Percentiles rank a stretch among this genome's conserved stretches.
Conservation (phyloP, 2,113 vertebrate species). For the Mobula birostris region DNA sequence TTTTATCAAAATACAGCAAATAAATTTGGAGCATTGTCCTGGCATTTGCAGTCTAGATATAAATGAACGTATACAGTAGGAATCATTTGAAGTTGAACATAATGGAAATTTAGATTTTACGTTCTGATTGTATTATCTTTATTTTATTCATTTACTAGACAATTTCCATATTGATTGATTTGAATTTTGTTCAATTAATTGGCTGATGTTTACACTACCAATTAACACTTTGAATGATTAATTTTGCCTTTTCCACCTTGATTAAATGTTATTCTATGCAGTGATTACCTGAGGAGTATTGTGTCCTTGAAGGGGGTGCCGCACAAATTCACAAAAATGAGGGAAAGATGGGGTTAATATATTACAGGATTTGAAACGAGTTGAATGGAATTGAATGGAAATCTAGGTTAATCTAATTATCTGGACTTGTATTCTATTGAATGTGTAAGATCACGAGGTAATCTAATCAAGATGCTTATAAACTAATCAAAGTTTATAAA, state of each 20-base stretch:
- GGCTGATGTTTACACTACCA: not conserved
- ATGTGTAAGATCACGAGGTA: no score
- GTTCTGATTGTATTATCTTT: not conserved
- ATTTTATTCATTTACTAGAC: not conserved
- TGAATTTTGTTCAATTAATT: not conserved
- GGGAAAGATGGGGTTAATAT: no score
- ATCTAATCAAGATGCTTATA: no score
- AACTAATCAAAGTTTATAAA: no score
- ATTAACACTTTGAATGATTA: not conserved
- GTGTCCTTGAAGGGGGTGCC: no score
- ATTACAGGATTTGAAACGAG: no score
- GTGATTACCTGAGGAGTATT: not conserved
- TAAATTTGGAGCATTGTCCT: not conserved
- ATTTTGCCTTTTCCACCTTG: not conserved
- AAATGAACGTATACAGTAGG: not conserved
- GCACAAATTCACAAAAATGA: no score
- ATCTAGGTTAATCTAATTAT: no score
- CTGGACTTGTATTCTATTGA: no score
- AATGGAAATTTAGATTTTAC: not conserved
- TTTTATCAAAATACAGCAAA: not conserved
- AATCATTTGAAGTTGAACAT: not conserved
- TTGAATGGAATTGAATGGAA: no score
- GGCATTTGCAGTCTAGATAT: not conserved
- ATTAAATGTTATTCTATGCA: not conserved
- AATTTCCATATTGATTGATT: not conserved